A percentile compares a stretch with the other conserved stretches of the same genome.
These are phyloP conservation scores for Harpalus rufipes DNA, from an alignment of 2,888 invertebrate genomes.

Conservation along the genomic window DNA sequence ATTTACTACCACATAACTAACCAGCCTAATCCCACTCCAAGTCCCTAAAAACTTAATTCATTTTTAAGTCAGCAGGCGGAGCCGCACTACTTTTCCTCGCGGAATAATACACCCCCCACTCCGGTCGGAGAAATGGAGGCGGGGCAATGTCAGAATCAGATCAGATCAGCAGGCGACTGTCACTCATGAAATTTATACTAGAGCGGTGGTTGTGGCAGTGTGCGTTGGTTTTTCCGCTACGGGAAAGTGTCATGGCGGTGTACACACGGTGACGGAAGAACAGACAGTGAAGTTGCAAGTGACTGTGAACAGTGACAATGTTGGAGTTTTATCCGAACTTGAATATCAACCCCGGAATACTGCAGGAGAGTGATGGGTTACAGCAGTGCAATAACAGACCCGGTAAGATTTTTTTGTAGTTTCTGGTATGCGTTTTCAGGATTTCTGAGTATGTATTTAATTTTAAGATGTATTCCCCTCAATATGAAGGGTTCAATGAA, in stretches of 20 bases:
- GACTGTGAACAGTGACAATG: constrained; percentile 77
- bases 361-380: constrained; percentile 78
- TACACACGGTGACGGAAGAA: constrained; percentile 39
- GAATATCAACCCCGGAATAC: constrained; percentile 79
- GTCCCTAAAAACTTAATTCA: not conserved
- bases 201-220: constrained; percentile 60
- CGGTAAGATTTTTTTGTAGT: constrained; percentile 76
- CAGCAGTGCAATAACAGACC: constrained; percentile 83
- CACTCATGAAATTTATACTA: constrained; percentile 60
- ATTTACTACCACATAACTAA: not conserved
- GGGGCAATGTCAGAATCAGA: constrained; percentile 55
- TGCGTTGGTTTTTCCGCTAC: constrained; percentile 51
- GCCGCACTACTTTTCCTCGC: constrained; percentile 15
- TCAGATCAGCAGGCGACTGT: constrained; percentile 59
- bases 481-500: too few species aligned
- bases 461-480: too few species aligned
- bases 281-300: not conserved
- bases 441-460: not conserved
- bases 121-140: constrained; percentile 52
- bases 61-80: constrained; percentile 24
- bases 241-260: constrained; percentile 64
- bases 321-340: constrained; percentile 85
- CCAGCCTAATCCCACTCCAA: not conserved
- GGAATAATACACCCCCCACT: constrained; percentile 36
- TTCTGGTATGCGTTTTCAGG: not conserved